Conservation (phyloP, 2,797 vertebrate genomes). For the Sarcophilus harrisii region DNA sequence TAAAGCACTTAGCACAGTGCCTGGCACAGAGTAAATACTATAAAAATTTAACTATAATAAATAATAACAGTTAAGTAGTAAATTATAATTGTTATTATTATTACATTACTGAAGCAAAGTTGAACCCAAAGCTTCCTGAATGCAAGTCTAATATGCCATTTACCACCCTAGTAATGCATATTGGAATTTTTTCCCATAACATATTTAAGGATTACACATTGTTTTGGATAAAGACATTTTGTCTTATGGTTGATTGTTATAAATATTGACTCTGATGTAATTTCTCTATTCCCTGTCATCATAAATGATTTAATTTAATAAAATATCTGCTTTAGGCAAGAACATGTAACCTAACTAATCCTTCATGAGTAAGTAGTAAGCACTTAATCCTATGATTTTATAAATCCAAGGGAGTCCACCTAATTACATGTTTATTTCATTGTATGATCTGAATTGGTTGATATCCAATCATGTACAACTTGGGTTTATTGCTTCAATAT, state of each 20-base stretch:
- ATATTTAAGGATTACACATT: slow-evolving; percentile 64
- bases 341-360: slow-evolving; percentile 85
- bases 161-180: not conserved
- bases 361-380: slow-evolving; percentile 86
- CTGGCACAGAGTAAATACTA: not conserved
- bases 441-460: slow-evolving; percentile 81
- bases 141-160: not conserved
- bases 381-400: slow-evolving; percentile 84
- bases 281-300: slow-evolving; percentile 79
- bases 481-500: slow-evolving; percentile 73
- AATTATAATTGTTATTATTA: not conserved
- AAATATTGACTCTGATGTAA: slow-evolving; percentile 80
- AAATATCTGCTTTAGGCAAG: slow-evolving; percentile 85
- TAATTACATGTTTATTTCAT: slow-evolving; percentile 85
- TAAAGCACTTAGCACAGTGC: not conserved
- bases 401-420: slow-evolving; percentile 83
- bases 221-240: slow-evolving; percentile 41
- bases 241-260: slow-evolving; percentile 74
- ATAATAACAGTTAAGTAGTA: not conserved
- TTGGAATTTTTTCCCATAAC: slow-evolving; percentile 51
- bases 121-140: not conserved
- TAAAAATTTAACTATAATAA: not conserved
- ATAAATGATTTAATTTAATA: slow-evolving; percentile 84
- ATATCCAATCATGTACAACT: slow-evolving; percentile 80
- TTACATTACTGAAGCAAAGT: not conserved